Base-by-base conservation (phyloP, 2,797 vertebrate genomes). In the Tinamus major region DNA sequence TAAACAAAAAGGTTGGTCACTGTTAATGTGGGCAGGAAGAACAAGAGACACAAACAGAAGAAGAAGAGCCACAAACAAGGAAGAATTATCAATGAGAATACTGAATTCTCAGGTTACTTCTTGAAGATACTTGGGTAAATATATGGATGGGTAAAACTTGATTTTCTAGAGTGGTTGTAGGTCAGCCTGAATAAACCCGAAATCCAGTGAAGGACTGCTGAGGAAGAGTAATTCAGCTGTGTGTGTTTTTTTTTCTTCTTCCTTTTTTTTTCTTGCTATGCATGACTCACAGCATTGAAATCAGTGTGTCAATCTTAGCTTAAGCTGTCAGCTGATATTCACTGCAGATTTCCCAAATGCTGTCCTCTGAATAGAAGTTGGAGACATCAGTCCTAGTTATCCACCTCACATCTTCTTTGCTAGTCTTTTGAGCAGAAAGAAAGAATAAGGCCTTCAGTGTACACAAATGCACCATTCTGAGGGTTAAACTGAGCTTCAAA, bases 1-100 rank as follows among this genome's bases (percentile, higher is more conserved):
- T 79, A 44, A 85, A 79, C 72, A 87, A 91, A 94, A 71, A 58
- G 72, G 31, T 69, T 4, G 59, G 81, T 76, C 85, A 63, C 35
- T 55, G 62, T 87, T 59, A 85, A 55, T 59, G 33, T 39, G 27
- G 48, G 53, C 82, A 56, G 82, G 79, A 79, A 53, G 79, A 90
- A 37, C 10, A 44, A 85, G 65, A 55, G 75, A 33, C 8, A 5
- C 76, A 85, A 82, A 67, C 46, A 92, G 79, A 80, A 51, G 76
- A 89, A 44, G 9, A 44, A 83, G 62, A 55, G 78, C 37, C 8
- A 5, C 76, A 82, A 82, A 63, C 51, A 91, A 53, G 35, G 41
- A 81, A 67, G 62, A 53, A 51, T 93, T 69, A 49, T 24, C 48
- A 24, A 13, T 23, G 48, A 49, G 48, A 49, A 24, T 49, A 49